These are phyloP conservation scores for Drosophila azteca DNA, from an alignment of 1,140 invertebrate species.

Conservation along the genomic window DNA sequence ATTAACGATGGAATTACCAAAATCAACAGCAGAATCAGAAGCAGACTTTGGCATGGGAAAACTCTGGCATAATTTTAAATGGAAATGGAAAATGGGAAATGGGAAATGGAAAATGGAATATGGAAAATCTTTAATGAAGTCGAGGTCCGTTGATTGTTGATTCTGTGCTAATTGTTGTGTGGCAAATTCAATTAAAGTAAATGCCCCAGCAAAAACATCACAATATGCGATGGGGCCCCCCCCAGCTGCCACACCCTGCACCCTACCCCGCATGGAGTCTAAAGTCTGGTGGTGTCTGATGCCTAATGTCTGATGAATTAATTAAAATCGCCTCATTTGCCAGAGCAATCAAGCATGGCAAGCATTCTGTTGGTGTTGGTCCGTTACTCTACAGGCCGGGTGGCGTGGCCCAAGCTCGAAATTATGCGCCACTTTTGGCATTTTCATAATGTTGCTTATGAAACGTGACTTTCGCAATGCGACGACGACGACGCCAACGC, in stretches of 20 bases:
- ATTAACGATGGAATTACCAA: constrained; percentile 61
- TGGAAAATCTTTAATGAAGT: constrained; percentile 20
- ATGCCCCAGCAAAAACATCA: constrained; percentile 40
- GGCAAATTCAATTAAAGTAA: constrained; percentile 51
- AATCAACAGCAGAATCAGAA: constrained; percentile 80
- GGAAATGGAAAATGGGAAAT: constrained; percentile 75
- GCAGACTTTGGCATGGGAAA: constrained; percentile 16
- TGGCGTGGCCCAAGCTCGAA: constrained; percentile 34
- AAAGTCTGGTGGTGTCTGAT: constrained; percentile 9
- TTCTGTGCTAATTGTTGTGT: constrained; percentile 65
- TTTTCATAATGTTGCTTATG: constrained; percentile 80
- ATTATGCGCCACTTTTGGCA: constrained; percentile 73
- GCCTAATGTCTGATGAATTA: constrained; percentile 63
- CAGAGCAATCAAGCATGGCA: constrained; percentile 61
- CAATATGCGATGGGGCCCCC: constrained; percentile 41
- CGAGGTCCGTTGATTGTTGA: constrained; percentile 54
- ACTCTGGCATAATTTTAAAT: constrained; percentile 52
- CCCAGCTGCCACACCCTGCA: too few species aligned
- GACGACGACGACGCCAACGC: background rate
- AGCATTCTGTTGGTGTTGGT: too few species aligned
- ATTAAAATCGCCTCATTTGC: constrained; percentile 80
- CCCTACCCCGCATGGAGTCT: background rate
- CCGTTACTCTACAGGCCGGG: constrained; percentile 12
- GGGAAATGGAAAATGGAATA: constrained; percentile 35
- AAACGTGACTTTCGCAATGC: constrained; percentile 70